phyloP scores from a whole-genome alignment of 2,888 invertebrate species.

The Drosophila austrosaltans region DNA sequence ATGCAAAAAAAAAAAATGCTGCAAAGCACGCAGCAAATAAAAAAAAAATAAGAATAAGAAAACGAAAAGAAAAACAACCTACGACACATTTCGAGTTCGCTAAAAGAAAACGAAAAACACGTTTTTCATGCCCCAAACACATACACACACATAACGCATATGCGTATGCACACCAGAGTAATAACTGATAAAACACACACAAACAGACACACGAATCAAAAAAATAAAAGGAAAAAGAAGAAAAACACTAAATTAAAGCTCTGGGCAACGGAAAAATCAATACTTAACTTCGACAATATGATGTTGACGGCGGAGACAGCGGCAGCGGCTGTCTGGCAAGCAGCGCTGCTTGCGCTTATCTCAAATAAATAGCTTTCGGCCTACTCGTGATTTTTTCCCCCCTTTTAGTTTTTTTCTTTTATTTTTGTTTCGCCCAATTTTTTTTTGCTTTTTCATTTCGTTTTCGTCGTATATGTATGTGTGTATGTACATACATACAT shows the following conservation, averaged over 20 bases:
- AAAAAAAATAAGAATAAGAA: conserved; percentile 24
- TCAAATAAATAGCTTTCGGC: conserved; percentile 77
- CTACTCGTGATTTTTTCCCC: conserved; percentile 71
- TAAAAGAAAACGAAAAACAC: conserved; percentile 54
- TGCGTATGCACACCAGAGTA: conserved; percentile 10
- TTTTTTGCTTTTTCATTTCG: conserved; percentile 47
- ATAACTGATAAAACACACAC: conserved; percentile 18
- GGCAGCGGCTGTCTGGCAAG: conserved; percentile 21
- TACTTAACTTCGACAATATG: conserved; percentile 55
- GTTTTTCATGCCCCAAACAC: conserved; percentile 56
- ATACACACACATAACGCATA: conserved; percentile 24
- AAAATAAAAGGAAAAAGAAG: conserved; percentile 32
- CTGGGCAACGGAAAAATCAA: conserved; percentile 65
- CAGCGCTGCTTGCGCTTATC: conserved; percentile 44
- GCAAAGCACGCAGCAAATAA: conserved; percentile 21
- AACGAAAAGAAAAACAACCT: conserved; percentile 48
- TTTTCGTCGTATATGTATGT: conserved; percentile 51
- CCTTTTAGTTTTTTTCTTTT: conserved; percentile 45
- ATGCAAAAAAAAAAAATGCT: conserved; percentile 15
- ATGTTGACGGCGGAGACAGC: conserved; percentile 13
- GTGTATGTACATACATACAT: conserved; percentile 31
- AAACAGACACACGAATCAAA: conserved; percentile 13
- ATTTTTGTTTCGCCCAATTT: conserved; percentile 32
- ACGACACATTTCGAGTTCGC: conserved; percentile 58
- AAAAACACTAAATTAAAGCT: conserved; percentile 72